Base-by-base conservation (phyloP, 2,888 invertebrate genomes). In the Congeria kusceri region DNA sequence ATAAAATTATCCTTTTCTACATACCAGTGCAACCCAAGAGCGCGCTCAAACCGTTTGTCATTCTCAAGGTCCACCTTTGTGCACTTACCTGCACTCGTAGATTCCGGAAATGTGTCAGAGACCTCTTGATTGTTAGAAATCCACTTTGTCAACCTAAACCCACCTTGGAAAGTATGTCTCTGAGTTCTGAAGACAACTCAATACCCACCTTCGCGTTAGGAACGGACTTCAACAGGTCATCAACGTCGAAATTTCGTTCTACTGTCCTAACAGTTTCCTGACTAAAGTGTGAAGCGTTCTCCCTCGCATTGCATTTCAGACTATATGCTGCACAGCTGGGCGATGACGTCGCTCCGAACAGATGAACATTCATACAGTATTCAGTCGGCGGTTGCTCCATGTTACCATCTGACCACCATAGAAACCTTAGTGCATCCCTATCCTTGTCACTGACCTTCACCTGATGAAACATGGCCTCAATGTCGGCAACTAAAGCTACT, bases 401-500 rank as follows among this genome's bases (percentile, higher is more conserved):
- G 29, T 58, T 58, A 44, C 77, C 66, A 18, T 61, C 32, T 1
- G 61, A 46, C 77, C 77, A 77, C 73, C 77, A 73, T 44, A n/a
- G n/a, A n/a, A n/a, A n/a, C n/a, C n/a, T n/a, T n/a, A n/a, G n/a
- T n/a, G n/a, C n/a, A n/a, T n/a, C n/a, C n/a, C n/a, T n/a, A n/a
- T n/a, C n/a, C n/a, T n/a, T n/a, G n/a, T n/a, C n/a, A n/a, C n/a
- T n/a, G 1, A 86, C 83, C 13, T 32, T 56, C 9, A 83, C 79
- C 47, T 83, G 83, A 58, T 77, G 71, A 32, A 82, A 82, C 78
- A 82, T 78, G 29, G 61, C 47, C 49, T 84, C 74, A n/a, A 83
- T 80, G 61, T 84, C 84, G 3, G 59, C 76, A 18, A 57, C 63
- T 13, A 82, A 5, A 18, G 80, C 85, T 29, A 77, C 56, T 0